phyloP scores from a whole-genome alignment of 1,140 invertebrate species.

The Melipona quadrifasciata region DNA sequence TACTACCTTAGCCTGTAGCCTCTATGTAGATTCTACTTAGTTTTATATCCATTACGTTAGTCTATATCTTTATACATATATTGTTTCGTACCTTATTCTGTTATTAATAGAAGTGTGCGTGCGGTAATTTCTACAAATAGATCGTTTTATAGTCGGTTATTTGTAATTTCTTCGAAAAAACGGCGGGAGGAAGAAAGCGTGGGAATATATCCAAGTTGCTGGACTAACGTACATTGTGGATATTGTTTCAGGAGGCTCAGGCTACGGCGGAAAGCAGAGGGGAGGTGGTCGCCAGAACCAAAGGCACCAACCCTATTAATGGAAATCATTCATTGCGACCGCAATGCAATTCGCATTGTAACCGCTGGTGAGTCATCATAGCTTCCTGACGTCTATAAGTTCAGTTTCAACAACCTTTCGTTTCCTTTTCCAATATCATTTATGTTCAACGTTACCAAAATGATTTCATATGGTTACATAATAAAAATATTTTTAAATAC shows the following conservation, averaged over 20 bases:
- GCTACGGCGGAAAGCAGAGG: conserved; percentile 83
- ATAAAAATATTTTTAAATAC: neutral
- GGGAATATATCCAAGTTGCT: conserved; percentile 83
- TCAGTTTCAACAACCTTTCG: conserved; percentile 36
- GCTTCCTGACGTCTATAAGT: conserved; percentile 53
- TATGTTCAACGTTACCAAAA: conserved; percentile 7
- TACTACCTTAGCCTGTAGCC: conserved; percentile 82
- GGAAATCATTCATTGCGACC: conserved; percentile 77
- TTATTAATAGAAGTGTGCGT: conserved; percentile 67
- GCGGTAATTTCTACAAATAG: conserved; percentile 63
- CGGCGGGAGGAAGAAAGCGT: conserved; percentile 65
- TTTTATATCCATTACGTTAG: conserved; percentile 58
- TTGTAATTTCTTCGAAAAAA: conserved; percentile 48
- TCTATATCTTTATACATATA: conserved; percentile 44
- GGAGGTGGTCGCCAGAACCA: conserved; percentile 87
- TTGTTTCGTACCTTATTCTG: conserved; percentile 55
- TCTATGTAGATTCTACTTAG: conserved; percentile 76
- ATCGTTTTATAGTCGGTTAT: conserved; percentile 52
- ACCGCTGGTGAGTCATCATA: conserved; percentile 79
- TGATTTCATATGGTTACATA: conserved; percentile 10
- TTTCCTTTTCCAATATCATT: conserved; percentile 36
- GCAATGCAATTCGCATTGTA: conserved; percentile 79
- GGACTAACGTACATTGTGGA: conserved; percentile 83
- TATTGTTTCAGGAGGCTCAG: conserved; percentile 84
- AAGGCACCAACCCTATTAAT: conserved; percentile 90